Evolutionary conservation across 1,140 invertebrate species (phyloP), one percentile per base, ranked within the genome.

Genomic region (Panulirus ornatus): DNA sequence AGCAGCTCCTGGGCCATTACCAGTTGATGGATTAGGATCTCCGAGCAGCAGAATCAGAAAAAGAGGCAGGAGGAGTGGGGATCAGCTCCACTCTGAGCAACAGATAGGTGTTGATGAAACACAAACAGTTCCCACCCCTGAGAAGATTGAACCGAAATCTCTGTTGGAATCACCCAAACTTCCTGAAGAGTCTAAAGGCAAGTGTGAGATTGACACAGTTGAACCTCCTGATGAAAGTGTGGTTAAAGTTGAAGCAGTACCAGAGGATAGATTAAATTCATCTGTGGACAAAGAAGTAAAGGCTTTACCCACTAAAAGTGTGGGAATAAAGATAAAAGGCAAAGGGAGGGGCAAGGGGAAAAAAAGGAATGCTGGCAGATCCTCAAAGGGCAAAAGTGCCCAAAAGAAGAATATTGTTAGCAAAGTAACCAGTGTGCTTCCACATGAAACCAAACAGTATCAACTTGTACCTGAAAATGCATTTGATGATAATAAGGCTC

Each of bases 391-490:
- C 11, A 47, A 30, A 38, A 11, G 40, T 1, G 9, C 84, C 8
- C 84, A 27, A 5, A 76, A n/a, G 6, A 76, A 47, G 40, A 38
- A 76, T 30, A 30, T 36, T 30, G 42, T 51, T 30, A 58, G 70
- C 36, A 38, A 44, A 76, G 36, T 22, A 40, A 27, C 58, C 81
- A 84, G 36, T 5, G 79, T 63, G 79, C 88, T 89, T 89, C 88
- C 88, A 89, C 30, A 54, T 27, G 42, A 73, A 81, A 89, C 87
- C 63, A 73, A 83, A 54, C 88, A 89, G 79, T 89, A 83, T 89
- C 66, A 73, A 30, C 22, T 30, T 42, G 88, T 89, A 89, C 88
- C 88, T 89, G 88, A 89, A 36, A 44, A 75, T 47, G 47, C 47
- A 70, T 44, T 58, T 76, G 42, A 75, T 38, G n/a, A 40, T 16